Percentiles rank a stretch among this genome's conserved stretches.
Evolutionary conservation across 2,888 invertebrate genomes (phyloP).

Genomic region (Cataglyphis albicans): DNA sequence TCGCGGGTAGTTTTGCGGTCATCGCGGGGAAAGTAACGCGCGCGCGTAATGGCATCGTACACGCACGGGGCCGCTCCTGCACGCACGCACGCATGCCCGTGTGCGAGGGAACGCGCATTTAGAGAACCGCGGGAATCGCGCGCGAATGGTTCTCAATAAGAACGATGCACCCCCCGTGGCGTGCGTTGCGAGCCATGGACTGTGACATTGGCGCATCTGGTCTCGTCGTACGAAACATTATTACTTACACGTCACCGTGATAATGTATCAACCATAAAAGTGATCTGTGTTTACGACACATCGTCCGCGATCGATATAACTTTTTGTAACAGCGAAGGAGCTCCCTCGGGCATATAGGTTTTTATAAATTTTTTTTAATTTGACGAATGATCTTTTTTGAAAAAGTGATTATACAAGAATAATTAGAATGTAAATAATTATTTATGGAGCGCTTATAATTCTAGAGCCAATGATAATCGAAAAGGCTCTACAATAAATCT

Average conservation of each 20-base stretch:
- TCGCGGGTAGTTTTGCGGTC: conserved; percentile 51
- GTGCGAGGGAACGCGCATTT: neutral
- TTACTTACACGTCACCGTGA: conserved; percentile 64
- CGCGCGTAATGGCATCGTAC: conserved; percentile 58
- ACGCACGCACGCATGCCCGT: neutral
- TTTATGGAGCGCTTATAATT: too few relatives aligned
- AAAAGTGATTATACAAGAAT: neutral
- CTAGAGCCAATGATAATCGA: neutral
- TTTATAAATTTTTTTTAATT: neutral
- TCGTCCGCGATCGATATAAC: conserved; percentile 23
- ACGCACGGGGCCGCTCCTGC: conserved; percentile 3
- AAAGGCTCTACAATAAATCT: too few relatives aligned
- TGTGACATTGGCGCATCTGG: conserved; percentile 83
- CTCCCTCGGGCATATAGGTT: too few relatives aligned
- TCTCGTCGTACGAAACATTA: conserved; percentile 57
- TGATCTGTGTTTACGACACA: conserved; percentile 69
- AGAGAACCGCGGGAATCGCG: conserved; percentile 29
- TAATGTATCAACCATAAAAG: conserved; percentile 68
- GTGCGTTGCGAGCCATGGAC: conserved; percentile 69
- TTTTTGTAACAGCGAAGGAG: conserved; percentile 21
- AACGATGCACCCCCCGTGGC: conserved; percentile 52
- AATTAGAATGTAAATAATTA: too few relatives aligned
- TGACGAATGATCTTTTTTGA: neutral
- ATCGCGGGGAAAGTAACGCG: conserved; percentile 56
- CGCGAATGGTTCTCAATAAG: conserved; percentile 26